Evolutionary conservation across 2,113 vertebrate species (phyloP).

Genomic region (Psettodes erumei): DNA sequence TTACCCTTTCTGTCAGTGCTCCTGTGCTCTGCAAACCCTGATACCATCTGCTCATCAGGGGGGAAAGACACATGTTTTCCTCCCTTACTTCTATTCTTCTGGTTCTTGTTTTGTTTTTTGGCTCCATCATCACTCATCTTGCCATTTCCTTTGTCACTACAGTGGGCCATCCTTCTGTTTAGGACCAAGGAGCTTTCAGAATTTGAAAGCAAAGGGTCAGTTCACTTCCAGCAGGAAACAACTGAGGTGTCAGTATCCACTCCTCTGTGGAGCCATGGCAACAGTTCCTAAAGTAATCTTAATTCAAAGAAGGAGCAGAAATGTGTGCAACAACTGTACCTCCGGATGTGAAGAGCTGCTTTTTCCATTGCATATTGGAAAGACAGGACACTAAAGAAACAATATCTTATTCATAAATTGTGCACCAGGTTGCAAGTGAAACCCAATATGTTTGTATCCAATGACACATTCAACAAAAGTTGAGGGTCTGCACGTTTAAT

Average conservation of each 20-base stretch:
- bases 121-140: slow-evolving; percentile 47
- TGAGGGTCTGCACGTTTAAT: slow-evolving; percentile 42
- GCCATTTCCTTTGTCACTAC: slow-evolving; percentile 47
- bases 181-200: background rate
- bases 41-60: slow-evolving; percentile 81
- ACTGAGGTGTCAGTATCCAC: background rate
- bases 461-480: slow-evolving; percentile 61
- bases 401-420: slow-evolving; percentile 82
- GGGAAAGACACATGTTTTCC: slow-evolving; percentile 82
- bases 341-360: slow-evolving; percentile 23
- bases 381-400: slow-evolving; percentile 67
- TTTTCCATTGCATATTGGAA: slow-evolving; percentile 48
- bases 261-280: background rate
- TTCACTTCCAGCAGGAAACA: slow-evolving; percentile 2
- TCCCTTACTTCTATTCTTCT: slow-evolving; percentile 54
- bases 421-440: slow-evolving; percentile 61
- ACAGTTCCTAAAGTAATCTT: slow-evolving; percentile 10
- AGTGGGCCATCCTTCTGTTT: slow-evolving; percentile 59
- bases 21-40: slow-evolving; percentile 75
- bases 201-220: slow-evolving; percentile 6
- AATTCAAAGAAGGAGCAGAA: slow-evolving; percentile 7
- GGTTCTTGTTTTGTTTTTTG: slow-evolving; percentile 21
- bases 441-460: slow-evolving; percentile 74
- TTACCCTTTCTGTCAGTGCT: slow-evolving; percentile 66
- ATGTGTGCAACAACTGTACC: background rate